phyloP scores from a whole-genome alignment of 2,113 vertebrate genomes.

The Meles meles region DNA sequence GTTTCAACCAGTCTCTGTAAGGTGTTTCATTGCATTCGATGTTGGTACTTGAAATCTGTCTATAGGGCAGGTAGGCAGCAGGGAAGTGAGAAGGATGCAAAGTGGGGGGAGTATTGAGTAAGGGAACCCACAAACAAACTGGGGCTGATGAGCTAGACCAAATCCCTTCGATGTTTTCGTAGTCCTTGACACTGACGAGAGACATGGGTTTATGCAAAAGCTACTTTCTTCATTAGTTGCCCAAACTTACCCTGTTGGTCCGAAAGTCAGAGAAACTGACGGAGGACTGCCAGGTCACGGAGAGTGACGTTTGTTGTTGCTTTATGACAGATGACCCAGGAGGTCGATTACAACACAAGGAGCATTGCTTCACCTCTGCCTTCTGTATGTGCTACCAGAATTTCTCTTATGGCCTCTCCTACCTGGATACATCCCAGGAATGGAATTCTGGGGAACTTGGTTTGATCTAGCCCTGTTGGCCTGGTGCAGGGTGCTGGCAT shows the following conservation, averaged over 20 bases:
- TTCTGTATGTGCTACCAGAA: fast-evolving
- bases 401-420: not conserved
- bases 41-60: not conserved
- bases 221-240: not conserved
- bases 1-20: not conserved
- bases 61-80: not conserved
- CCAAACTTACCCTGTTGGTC: fast-evolving
- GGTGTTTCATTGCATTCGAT: not conserved
- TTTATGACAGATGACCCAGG: not conserved
- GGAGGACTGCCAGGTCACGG: too few species aligned
- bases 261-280: not conserved
- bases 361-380: not conserved
- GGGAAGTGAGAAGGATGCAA: too few species aligned
- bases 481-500: fast-evolving
- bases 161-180: not conserved
- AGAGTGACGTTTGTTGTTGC: not conserved
- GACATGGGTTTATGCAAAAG: not conserved
- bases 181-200: too few species aligned
- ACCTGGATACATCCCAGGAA: not conserved
- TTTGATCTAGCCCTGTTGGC: not conserved
- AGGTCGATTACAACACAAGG: not conserved
- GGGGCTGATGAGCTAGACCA: not conserved
- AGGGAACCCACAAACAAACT: not conserved
- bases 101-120: not conserved
- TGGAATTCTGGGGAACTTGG: not conserved